phyloP scores from a whole-genome alignment of 2,797 vertebrate species.

The Hephaestus fuliginosus region DNA sequence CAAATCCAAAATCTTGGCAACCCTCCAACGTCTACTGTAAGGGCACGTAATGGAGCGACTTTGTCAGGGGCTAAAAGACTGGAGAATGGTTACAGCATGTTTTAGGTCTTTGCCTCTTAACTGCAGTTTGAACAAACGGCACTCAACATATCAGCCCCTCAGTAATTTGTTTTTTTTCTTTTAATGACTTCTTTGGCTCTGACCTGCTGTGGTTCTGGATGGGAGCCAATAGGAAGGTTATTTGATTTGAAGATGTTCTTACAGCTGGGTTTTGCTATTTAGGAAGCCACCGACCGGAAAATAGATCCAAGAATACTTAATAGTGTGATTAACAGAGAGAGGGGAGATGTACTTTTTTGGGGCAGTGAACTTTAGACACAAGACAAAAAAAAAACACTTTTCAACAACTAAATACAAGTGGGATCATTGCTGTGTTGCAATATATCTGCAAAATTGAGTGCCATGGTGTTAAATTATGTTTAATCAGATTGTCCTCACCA shows the following conservation, averaged over 20 bases:
- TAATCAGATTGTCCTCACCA: not conserved
- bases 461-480: not conserved
- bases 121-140: not conserved
- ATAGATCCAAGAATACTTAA: not conserved
- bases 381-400: not conserved
- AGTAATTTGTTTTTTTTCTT: not conserved
- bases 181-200: slow-evolving; percentile 10
- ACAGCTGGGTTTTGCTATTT: not conserved
- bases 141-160: not conserved
- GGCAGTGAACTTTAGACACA: not conserved
- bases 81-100: not conserved
- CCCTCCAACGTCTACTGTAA: slow-evolving; percentile 1
- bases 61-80: not conserved
- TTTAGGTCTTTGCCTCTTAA: not conserved
- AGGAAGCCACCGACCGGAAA: not conserved
- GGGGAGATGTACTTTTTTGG: not conserved
- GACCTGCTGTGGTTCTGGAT: not conserved
- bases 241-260: not conserved
- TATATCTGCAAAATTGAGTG: not conserved
- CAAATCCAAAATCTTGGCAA: slow-evolving; percentile 8
- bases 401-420: not conserved
- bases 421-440: not conserved
- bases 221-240: not conserved
- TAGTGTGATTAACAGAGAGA: not conserved
- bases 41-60: not conserved